Percentiles rank a stretch among this genome's conserved stretches.
Conservation (phyloP, 2,888 invertebrate genomes). For the Dione vanillae region DNA sequence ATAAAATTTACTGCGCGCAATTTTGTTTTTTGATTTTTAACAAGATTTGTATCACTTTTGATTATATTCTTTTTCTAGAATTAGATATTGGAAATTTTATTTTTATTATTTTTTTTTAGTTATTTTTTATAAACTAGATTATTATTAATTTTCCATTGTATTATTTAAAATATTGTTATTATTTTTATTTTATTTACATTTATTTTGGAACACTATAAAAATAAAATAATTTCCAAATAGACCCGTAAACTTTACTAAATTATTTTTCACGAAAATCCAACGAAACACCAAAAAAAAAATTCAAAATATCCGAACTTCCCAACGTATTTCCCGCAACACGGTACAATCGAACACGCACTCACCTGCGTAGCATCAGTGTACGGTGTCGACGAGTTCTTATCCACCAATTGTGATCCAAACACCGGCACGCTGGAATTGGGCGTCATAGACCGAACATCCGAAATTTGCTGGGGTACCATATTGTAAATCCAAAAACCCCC, state of each 20-base stretch:
- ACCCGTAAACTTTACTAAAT: not conserved
- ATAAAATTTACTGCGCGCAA: conserved; percentile 61
- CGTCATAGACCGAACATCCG: conserved; percentile 83
- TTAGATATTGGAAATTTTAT: not conserved
- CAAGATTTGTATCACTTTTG: not conserved
- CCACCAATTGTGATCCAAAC: conserved; percentile 96
- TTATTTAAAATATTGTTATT: not conserved
- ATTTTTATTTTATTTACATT: not conserved
- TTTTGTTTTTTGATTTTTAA: conserved; percentile 46
- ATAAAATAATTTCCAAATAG: not conserved
- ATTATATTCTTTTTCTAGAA: not conserved
- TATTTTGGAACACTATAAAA: not conserved
- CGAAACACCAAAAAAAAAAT: not conserved
- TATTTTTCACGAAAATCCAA: not conserved
- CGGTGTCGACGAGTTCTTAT: conserved; percentile 95
- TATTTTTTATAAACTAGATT: not conserved
- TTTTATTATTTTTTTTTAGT: not conserved
- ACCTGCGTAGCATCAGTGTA: conserved; percentile 99
- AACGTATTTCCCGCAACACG: conserved; percentile 1
- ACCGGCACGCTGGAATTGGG: conserved; percentile 87
- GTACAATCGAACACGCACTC: conserved; percentile 62
- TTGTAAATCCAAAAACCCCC: conserved; percentile 70
- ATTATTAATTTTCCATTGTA: not conserved
- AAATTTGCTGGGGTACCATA: conserved; percentile 91
- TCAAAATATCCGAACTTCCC: not conserved